Conservation (phyloP, 2,797 vertebrate genomes). For the Anisognathus igniventris region DNA sequence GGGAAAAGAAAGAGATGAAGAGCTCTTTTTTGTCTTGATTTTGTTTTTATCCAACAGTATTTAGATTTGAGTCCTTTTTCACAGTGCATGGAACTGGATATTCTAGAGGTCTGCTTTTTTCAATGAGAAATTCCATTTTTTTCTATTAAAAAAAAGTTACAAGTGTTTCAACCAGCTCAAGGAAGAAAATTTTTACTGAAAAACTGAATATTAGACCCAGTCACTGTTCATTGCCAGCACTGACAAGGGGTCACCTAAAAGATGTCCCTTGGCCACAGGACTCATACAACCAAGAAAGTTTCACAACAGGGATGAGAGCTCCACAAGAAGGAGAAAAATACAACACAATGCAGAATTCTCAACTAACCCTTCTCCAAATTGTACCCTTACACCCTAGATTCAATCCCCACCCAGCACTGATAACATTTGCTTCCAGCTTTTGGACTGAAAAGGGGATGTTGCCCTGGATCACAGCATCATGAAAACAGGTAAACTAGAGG, state of each 20-base stretch:
- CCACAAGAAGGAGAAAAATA: not conserved
- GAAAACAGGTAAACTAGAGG: not conserved
- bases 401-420: not conserved
- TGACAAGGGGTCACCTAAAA: not conserved
- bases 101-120: not conserved
- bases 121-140: not conserved
- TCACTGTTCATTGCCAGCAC: not conserved
- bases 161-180: not conserved
- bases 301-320: fast-evolving
- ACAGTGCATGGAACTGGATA: not conserved
- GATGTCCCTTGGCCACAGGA: not conserved
- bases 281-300: not conserved
- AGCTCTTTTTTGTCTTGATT: not conserved
- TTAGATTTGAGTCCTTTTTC: not conserved
- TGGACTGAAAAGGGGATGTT: not conserved
- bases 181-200: not conserved
- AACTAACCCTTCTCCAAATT: not conserved
- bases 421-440: not conserved
- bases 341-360: not conserved
- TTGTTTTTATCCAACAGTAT: not conserved
- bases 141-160: not conserved
- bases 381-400: not conserved
- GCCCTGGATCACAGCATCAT: not conserved
- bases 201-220: not conserved
- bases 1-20: not conserved